Conservation (phyloP, 1,140 invertebrate species). For the Cephus cinctus region DNA sequence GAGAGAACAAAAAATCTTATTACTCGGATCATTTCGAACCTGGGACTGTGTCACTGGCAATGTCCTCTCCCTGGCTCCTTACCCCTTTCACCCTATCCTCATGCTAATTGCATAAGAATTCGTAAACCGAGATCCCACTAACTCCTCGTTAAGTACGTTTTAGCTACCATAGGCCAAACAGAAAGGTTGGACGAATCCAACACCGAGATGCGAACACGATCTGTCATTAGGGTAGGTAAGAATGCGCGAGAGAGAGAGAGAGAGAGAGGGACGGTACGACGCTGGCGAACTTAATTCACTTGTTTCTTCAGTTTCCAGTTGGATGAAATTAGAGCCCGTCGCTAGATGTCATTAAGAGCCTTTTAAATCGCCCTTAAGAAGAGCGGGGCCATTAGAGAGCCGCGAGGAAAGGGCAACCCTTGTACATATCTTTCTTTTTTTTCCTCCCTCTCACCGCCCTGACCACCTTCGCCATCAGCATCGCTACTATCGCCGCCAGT, state of each 20-base stretch:
- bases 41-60: too few relatives aligned
- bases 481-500: slow-evolving; percentile 11
- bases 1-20: not conserved
- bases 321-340: slow-evolving; percentile 48
- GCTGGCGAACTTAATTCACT: slow-evolving; percentile 48
- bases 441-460: not conserved
- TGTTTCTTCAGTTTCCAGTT: slow-evolving; percentile 51
- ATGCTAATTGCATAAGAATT: too few relatives aligned
- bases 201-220: slow-evolving; percentile 34
- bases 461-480: slow-evolving; percentile 6
- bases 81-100: too few relatives aligned
- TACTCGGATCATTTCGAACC: not conserved
- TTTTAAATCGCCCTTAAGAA: slow-evolving; percentile 48
- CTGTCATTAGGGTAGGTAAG: slow-evolving; percentile 44
- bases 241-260: slow-evolving; percentile 9
- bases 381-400: slow-evolving; percentile 41
- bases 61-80: too few relatives aligned
- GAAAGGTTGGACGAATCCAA: too few relatives aligned
- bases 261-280: too few relatives aligned
- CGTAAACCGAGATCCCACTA: too few relatives aligned
- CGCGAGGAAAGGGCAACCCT: slow-evolving; percentile 38
- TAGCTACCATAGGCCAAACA: too few relatives aligned
- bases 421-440: slow-evolving; percentile 38
- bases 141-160: too few relatives aligned
- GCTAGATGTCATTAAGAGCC: slow-evolving; percentile 49